Evolutionary conservation across 2,888 invertebrate species (phyloP), one percentile per base, ranked within the genome.

Genomic region (Drosophila gaucha): DNA sequence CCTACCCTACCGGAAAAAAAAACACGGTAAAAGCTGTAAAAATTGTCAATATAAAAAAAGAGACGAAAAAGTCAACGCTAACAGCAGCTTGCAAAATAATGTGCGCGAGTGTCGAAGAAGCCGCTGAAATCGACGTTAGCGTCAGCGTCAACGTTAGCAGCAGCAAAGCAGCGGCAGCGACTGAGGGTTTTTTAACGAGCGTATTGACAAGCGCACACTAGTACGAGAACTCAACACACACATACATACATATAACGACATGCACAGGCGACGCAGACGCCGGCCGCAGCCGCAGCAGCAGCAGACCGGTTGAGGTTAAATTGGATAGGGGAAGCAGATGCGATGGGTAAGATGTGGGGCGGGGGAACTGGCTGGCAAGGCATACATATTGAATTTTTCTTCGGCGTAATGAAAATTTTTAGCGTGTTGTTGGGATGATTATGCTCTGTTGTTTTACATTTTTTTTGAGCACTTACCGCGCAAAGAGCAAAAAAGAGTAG

Each of bases 231-330:
- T 54, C 73, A 59, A 72, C 52, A 44, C 38, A 56, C 18, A 52
- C 43, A 69, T 12, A 39, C 35, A 60, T 33, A 56, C 22, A 59
- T 54, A 65, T 64, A 65, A 36, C 55, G 49, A 59, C 82, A 74
- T 83, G 72, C 63, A 78, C 47, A 79, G 47, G 76, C 80, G 79
- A 82, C 79, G 84, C 73, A 72, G 74, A 67, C 78, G 82, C 56
- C 60, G 68, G 56, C 77, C 66, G 74, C 75, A 31, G 30, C 43
- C 28, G 43, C 46, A 79, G 76, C 80, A 68, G 74, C 74, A 74
- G 78, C 80, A 80, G 82, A 82, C 82, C 82, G 82, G 82, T 82
- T 82, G 82, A 82, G 86, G 86, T 86, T 82, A 86, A 82, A 82
- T 86, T 82, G 80, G 85, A 82, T 80, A 85, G 85, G 76, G 79